A percentile compares a stretch with the other conserved stretches of the same genome.
phyloP scores from a whole-genome alignment of 1,140 invertebrate genomes.

The Papilio polytes region DNA sequence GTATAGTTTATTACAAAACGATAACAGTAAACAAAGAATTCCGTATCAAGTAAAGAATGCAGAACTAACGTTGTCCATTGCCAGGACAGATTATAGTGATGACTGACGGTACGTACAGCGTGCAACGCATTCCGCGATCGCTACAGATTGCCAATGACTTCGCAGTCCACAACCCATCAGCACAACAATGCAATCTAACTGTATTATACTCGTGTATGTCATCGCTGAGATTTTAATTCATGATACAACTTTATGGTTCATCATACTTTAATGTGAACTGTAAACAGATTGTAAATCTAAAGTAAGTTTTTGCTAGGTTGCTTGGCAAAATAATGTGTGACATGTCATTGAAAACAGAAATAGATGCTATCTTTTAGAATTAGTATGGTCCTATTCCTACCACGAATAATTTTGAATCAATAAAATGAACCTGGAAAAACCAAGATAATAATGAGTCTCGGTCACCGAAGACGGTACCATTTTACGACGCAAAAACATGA shows the following conservation, averaged over 20 bases:
- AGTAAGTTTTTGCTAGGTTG: background rate
- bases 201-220: conserved; percentile 46
- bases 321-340: background rate
- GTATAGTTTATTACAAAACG: background rate
- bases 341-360: too few relatives aligned
- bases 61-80: conserved; percentile 9
- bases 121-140: conserved; percentile 34
- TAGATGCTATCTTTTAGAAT: too few relatives aligned
- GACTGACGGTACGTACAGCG: conserved; percentile 9
- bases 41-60: conserved; percentile 18
- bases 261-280: conserved; percentile 13
- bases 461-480: too few relatives aligned
- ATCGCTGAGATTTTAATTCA: conserved; percentile 45
- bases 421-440: too few relatives aligned
- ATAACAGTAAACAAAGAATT: conserved; percentile 1
- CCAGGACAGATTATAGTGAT: background rate
- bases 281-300: conserved; percentile 4
- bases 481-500: background rate
- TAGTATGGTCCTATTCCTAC: too few relatives aligned
- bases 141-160: conserved; percentile 29
- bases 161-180: background rate
- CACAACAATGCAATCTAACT: conserved; percentile 41
- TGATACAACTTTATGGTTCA: conserved; percentile 39
- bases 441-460: too few relatives aligned
- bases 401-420: background rate